Evolutionary conservation across 1,140 invertebrate genomes (phyloP), one percentile per base, ranked within the genome.

Genomic region (Drosophila nigrodunni): DNA sequence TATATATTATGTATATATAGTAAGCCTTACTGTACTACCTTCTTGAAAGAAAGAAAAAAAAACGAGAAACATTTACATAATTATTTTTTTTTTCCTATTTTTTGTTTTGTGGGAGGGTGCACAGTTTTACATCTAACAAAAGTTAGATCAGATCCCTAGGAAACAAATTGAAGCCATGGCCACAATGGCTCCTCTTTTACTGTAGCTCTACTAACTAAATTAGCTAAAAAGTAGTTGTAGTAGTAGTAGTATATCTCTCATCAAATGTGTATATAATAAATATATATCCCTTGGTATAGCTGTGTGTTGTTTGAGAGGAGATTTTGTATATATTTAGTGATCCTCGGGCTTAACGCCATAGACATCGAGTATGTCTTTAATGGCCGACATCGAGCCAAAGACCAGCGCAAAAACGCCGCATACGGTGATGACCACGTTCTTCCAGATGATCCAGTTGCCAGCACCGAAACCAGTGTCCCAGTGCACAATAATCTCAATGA

Each of bases 321-420:
- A 52, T 21, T 39, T 25, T 55, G 41, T 71, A 34, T 64, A 59
- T 59, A 11, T 46, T 67, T 79, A 77, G 77, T 82, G 43, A 7
- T 69, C 43, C 50, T 69, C 64, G 4, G 73, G 9, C n/a, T 41
- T 1, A 35, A 18, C 35, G 13, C 34, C 52, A 7, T 94, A 94
- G 18, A 93, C 61, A 21, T 81, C 81, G 2, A 95, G 82, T 73
- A 98, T 97, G 37, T 95, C 95, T n/a, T 93, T 75, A 13, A 97
- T 92, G 34, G 97, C 96, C 11, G 94, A 95, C 81, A 95, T 95
- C 34, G 97, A 96, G 49, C 97, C 97, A 78, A 97, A 97, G 54
- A 97, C 78, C 50, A 98, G 93, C 1, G 97, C 96, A 49, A 95
- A 92, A 0, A 97, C 30, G 5, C 97, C 97, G 76, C 97, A 96